These are phyloP conservation scores for Zosterops pallidus DNA, from an alignment of 2,113 vertebrate species.

Conservation along the genomic window DNA sequence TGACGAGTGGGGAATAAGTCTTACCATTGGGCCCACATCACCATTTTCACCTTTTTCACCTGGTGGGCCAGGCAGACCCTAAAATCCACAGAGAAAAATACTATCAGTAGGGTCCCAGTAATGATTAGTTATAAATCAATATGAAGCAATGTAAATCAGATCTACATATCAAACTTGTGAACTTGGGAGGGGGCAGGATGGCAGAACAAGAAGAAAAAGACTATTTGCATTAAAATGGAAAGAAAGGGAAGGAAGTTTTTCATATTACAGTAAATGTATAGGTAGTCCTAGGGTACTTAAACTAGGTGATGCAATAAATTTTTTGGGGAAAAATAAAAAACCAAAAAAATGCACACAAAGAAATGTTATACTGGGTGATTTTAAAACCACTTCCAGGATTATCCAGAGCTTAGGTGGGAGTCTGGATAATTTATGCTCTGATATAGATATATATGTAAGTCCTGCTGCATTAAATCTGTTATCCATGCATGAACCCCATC, in stretches of 20 bases:
- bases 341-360: accelerated
- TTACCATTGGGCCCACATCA: constrained; percentile 96
- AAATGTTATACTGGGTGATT: neutral
- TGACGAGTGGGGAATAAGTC: neutral
- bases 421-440: neutral
- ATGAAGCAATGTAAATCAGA: neutral
- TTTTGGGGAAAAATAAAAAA: neutral
- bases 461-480: neutral
- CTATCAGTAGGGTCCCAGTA: neutral
- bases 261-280: neutral
- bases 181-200: neutral
- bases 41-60: constrained; percentile 98
- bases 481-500: neutral
- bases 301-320: neutral
- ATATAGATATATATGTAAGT: neutral
- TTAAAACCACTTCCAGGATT: neutral
- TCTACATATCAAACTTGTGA: neutral
- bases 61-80: constrained; percentile 95
- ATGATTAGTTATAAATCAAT: neutral
- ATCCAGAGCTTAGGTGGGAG: neutral
- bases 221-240: neutral
- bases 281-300: neutral
- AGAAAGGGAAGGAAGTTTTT: neutral
- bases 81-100: neutral
- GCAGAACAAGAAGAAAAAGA: neutral